Conservation (phyloP, 92 coral and sea anemone genomes). For the Anthopleura xanthogrammica region DNA sequence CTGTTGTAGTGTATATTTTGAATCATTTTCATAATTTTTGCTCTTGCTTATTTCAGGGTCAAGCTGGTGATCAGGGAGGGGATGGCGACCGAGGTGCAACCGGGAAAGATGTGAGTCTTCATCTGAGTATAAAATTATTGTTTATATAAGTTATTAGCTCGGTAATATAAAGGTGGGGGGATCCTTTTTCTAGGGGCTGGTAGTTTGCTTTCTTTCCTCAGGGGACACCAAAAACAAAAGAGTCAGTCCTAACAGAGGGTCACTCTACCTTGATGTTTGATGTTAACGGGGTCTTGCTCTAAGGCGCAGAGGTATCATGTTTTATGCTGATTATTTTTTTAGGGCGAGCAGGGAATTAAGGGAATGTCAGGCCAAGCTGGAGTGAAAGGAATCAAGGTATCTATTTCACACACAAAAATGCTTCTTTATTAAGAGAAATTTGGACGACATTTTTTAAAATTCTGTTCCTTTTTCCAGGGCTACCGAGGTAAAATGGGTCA, state of each 20-base stretch:
- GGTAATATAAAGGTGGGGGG: too few relatives aligned
- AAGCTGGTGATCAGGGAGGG: conserved; percentile 36
- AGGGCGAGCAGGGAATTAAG: conserved; percentile 28
- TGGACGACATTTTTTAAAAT: neutral
- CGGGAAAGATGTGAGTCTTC: neutral
- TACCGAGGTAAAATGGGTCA: conserved; percentile 63
- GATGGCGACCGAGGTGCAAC: conserved; percentile 17
- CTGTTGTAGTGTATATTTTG: too few relatives aligned
- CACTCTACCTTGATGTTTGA: too few relatives aligned
- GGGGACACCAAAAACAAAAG: too few relatives aligned
- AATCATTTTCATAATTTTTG: neutral
- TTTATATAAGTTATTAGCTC: too few relatives aligned
- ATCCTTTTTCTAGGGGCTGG: too few relatives aligned
- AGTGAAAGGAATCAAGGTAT: conserved; percentile 41
- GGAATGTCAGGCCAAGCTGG: conserved; percentile 30
- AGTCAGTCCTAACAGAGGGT: too few relatives aligned
- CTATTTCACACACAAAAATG: neutral
- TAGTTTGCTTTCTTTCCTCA: too few relatives aligned
- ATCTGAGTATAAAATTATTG: neutral
- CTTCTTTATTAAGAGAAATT: neutral
- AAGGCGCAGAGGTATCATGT: neutral
- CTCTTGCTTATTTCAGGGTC: conserved; percentile 10
- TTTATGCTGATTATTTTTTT: neutral
- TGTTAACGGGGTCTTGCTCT: too few relatives aligned
- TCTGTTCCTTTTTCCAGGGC: conserved; percentile 29